Evolutionary conservation across 2,113 vertebrate genomes (phyloP).

Genomic region (Callipepla californica): DNA sequence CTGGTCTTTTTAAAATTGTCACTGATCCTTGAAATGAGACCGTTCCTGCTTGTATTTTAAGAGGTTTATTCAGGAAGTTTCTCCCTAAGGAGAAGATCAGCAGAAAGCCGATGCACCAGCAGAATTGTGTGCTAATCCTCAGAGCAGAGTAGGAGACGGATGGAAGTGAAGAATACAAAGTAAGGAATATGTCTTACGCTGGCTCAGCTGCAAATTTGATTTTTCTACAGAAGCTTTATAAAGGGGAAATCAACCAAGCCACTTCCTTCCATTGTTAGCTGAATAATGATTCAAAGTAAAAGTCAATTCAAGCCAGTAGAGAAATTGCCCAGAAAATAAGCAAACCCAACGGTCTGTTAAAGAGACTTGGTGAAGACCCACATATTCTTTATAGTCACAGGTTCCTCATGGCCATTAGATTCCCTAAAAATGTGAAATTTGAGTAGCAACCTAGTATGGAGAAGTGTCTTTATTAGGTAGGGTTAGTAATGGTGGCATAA

Average conservation of each 20-base stretch:
- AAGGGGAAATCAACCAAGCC: neutral
- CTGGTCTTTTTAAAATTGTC: neutral
- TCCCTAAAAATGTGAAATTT: neutral
- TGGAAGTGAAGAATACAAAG: neutral
- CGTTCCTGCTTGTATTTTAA: neutral
- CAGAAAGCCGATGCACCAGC: neutral
- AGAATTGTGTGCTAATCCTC: neutral
- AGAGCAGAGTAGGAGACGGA: neutral
- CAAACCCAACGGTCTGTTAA: fast-evolving
- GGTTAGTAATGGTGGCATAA: neutral
- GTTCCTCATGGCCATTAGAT: neutral
- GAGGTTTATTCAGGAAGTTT: neutral
- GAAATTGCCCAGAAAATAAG: neutral
- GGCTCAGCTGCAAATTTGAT: neutral
- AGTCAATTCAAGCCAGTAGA: neutral
- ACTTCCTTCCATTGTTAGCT: neutral
- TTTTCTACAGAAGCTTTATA: neutral
- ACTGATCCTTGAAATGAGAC: neutral
- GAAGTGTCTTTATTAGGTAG: neutral
- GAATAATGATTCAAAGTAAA: neutral
- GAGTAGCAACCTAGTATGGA: neutral
- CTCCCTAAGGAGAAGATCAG: neutral
- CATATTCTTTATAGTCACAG: neutral
- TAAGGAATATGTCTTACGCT: neutral
- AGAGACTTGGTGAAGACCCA: neutral